Evolutionary conservation across 2,113 vertebrate species (phyloP).

Genomic region (Chloroceryle aenea): DNA sequence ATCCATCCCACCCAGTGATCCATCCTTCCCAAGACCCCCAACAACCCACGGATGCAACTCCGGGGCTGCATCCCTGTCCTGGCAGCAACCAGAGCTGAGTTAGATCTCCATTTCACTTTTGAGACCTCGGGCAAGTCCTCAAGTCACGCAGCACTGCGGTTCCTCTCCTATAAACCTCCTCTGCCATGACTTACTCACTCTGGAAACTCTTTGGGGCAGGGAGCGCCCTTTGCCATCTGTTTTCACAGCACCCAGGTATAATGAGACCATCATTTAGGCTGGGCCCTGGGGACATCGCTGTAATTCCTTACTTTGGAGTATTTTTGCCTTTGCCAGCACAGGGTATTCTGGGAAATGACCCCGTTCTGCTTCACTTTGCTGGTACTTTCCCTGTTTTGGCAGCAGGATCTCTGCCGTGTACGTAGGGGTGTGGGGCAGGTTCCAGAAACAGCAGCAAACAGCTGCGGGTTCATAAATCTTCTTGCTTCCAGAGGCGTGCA

Average conservation of each 20-base stretch:
- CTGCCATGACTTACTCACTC: background rate
- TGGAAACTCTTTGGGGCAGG: background rate
- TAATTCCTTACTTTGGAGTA: background rate
- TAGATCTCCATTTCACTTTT: background rate
- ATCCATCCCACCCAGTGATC: background rate
- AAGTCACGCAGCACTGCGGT: background rate
- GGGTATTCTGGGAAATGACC: background rate
- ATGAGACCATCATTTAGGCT: background rate
- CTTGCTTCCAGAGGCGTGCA: background rate
- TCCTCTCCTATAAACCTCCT: background rate
- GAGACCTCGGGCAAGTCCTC: background rate
- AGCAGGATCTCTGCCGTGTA: background rate
- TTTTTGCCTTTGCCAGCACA: background rate
- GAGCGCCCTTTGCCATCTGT: background rate
- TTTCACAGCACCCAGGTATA: background rate
- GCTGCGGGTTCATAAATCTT: background rate
- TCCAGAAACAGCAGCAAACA: background rate
- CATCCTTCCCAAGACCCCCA: background rate
- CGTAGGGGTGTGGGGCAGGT: background rate
- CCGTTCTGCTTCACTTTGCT: background rate
- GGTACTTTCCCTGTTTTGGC: background rate
- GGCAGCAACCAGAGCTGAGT: background rate
- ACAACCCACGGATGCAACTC: background rate
- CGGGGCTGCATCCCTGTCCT: background rate
- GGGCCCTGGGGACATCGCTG: background rate